These are phyloP conservation scores for Fundulus diaphanus DNA, from an alignment of 2,797 vertebrate species.

Conservation along the genomic window DNA sequence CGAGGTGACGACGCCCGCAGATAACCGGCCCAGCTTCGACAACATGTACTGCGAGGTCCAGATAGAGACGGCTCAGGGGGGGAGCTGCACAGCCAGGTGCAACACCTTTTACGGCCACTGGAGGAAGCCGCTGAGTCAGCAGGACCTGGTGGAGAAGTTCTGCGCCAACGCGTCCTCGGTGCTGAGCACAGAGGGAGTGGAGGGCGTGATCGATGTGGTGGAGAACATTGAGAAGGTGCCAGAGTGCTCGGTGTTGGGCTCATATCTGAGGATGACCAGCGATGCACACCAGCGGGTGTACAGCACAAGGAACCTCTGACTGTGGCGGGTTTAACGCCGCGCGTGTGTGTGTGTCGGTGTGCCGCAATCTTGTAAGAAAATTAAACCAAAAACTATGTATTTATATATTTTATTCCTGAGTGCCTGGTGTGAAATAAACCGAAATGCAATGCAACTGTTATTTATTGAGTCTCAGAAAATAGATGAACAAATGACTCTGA, in stretches of 20 bases:
- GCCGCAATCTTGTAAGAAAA: background rate
- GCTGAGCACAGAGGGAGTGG: constrained; percentile 76
- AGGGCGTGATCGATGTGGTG: constrained; percentile 80
- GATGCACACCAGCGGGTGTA: background rate
- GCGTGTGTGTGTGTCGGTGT: background rate
- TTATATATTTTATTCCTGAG: constrained; percentile 3
- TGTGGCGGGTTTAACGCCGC: background rate
- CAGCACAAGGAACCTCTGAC: constrained; percentile 1
- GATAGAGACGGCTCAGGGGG: constrained; percentile 71
- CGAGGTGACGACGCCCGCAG: constrained; percentile 80
- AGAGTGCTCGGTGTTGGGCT: constrained; percentile 77
- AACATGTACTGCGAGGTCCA: constrained; percentile 87
- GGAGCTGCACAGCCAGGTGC: constrained; percentile 61
- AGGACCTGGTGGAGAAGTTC: constrained; percentile 89
- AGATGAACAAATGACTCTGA: background rate
- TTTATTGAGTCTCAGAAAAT: constrained; percentile 12
- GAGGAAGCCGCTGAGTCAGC: constrained; percentile 89
- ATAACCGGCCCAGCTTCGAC: constrained; percentile 90
- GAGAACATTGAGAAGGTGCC: constrained; percentile 82
- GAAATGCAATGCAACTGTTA: background rate
- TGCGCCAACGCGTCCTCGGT: constrained; percentile 75
- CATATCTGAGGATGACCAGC: constrained; percentile 78
- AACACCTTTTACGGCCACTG: constrained; percentile 94
- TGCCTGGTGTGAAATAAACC: constrained; percentile 39
- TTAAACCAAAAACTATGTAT: constrained; percentile 1